Evolutionary conservation across 2,113 vertebrate genomes (phyloP).

Genomic region (Coptodon bakossiorum): DNA sequence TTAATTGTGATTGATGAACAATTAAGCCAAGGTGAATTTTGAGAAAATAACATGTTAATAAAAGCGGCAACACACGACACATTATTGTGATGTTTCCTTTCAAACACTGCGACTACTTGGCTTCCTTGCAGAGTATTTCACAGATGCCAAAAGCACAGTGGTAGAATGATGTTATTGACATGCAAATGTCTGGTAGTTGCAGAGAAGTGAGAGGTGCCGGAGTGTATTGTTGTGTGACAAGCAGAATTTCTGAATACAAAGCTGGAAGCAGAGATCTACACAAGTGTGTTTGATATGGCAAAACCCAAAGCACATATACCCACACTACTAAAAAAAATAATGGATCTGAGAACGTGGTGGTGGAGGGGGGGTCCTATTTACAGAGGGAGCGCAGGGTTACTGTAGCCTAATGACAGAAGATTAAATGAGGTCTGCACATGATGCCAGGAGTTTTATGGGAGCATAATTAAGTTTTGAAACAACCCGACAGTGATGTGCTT

Average conservation of each 20-base stretch:
- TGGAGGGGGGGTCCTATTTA: not conserved
- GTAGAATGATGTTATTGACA: constrained; percentile 65
- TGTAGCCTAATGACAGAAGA: constrained; percentile 44
- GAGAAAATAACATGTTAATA: constrained; percentile 4
- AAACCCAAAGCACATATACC: constrained; percentile 1
- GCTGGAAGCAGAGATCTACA: constrained; percentile 36
- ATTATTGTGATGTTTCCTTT: constrained; percentile 36
- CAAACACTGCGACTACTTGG: constrained; percentile 35
- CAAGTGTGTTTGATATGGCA: constrained; percentile 12
- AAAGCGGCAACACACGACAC: not conserved
- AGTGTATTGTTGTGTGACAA: constrained; percentile 65
- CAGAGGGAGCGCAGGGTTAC: constrained; percentile 19
- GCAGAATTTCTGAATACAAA: constrained; percentile 52
- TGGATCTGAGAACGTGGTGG: constrained; percentile 14
- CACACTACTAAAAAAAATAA: not conserved
- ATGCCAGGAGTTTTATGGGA: constrained; percentile 51
- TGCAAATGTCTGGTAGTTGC: constrained; percentile 64
- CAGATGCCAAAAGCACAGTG: constrained; percentile 49
- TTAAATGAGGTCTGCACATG: constrained; percentile 40
- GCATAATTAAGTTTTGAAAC: constrained; percentile 60
- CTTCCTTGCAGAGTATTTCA: constrained; percentile 32
- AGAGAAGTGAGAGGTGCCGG: constrained; percentile 65
- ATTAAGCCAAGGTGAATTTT: not conserved
- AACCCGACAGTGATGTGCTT: constrained; percentile 59
- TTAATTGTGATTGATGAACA: constrained; percentile 15